Conservation (phyloP, 2,797 vertebrate species). For the Cirrhinus molitorella region DNA sequence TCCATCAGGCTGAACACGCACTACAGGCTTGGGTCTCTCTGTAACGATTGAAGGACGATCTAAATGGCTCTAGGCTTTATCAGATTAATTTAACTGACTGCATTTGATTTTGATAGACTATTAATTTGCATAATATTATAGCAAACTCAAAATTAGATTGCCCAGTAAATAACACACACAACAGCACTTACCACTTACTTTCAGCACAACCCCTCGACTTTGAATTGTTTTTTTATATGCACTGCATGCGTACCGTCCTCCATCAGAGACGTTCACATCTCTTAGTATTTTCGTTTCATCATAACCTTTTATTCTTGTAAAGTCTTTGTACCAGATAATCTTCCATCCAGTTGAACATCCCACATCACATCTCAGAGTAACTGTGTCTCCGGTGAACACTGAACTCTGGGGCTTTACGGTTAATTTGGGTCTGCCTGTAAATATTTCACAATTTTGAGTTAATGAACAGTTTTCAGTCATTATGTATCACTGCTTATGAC, state of each 20-base stretch:
- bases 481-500: neutral
- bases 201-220: neutral
- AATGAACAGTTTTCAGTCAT: neutral
- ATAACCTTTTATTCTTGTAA: accelerated
- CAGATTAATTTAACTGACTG: neutral
- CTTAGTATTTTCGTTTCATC: neutral
- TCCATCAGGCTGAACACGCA: neutral
- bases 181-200: neutral
- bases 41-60: neutral
- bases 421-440: neutral
- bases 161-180: neutral
- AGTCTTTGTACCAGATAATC: neutral
- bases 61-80: no score
- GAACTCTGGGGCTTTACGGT: neutral
- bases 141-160: neutral
- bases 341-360: neutral
- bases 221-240: no score
- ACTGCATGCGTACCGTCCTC: neutral
- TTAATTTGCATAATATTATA: neutral
- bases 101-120: neutral
- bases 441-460: neutral
- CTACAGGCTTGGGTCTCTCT: neutral
- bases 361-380: neutral
- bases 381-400: neutral
- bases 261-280: neutral